These are phyloP conservation scores for Climacteris rufus DNA, from an alignment of 2,113 vertebrate genomes.

Conservation along the genomic window DNA sequence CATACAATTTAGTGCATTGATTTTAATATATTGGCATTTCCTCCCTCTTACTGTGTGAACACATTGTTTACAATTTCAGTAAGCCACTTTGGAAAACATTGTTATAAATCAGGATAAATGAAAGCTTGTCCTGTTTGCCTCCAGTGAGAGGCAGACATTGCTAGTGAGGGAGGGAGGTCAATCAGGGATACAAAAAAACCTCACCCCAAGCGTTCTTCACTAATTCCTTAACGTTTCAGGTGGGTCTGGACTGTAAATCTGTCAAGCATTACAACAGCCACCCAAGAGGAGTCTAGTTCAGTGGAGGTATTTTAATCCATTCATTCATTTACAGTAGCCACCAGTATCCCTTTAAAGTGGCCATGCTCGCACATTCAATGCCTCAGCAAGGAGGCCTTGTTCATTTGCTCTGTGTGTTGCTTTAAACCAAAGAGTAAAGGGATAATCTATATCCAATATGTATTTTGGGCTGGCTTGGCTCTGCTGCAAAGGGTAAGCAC, in stretches of 20 bases:
- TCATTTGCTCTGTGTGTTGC: background rate
- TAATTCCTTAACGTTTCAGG: background rate
- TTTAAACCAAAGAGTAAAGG: constrained; percentile 6
- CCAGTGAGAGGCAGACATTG: background rate
- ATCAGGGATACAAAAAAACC: fast-evolving
- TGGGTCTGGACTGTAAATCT: background rate
- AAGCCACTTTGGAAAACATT: background rate
- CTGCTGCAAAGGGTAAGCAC: background rate
- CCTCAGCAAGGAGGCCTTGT: background rate
- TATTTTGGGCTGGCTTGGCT: background rate
- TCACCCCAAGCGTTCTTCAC: background rate
- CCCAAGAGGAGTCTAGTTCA: background rate
- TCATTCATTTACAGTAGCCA: background rate
- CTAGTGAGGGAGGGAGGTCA: background rate
- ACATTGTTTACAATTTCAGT: background rate
- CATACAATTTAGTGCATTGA: background rate
- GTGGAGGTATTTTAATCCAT: background rate
- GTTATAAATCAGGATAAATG: constrained; percentile 4
- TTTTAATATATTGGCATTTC: constrained; percentile 47
- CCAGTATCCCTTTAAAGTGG: background rate
- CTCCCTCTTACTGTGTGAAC: background rate
- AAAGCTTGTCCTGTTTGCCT: background rate
- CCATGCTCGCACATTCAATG: background rate
- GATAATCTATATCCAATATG: background rate
- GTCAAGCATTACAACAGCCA: background rate